These are phyloP conservation scores for Callospermophilus lateralis DNA, from an alignment of 2,113 vertebrate species.

Conservation along the genomic window DNA sequence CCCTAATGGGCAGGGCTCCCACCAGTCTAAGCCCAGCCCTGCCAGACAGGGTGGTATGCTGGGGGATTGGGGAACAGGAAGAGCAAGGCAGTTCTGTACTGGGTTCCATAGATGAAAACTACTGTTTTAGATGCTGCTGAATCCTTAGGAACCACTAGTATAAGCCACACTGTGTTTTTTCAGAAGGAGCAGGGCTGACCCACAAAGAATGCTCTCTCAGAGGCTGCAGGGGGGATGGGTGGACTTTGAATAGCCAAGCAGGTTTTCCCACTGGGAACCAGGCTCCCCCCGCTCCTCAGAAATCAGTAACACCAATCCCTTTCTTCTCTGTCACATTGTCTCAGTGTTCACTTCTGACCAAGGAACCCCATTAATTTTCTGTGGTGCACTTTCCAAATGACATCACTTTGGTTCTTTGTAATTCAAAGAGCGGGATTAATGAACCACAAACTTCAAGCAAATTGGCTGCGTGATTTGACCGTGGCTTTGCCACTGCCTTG, in stretches of 20 bases:
- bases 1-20: background rate
- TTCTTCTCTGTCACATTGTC: constrained; percentile 29
- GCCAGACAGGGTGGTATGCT: background rate
- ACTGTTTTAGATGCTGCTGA: background rate
- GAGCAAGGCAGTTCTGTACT: background rate
- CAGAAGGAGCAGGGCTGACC: background rate
- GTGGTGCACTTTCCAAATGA: constrained; percentile 70
- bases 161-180: constrained; percentile 26
- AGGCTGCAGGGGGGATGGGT: background rate
- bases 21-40: background rate
- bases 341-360: constrained; percentile 66
- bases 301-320: background rate
- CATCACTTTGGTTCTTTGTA: constrained; percentile 77
- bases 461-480: constrained; percentile 48
- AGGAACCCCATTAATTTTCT: constrained; percentile 75
- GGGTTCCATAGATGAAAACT: background rate
- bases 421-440: constrained; percentile 77
- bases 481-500: background rate
- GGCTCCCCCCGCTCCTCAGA: background rate
- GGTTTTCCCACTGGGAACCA: constrained; percentile 31
- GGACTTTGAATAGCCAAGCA: background rate
- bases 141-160: background rate
- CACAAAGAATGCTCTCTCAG: background rate
- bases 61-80: background rate
- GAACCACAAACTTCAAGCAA: constrained; percentile 73